A percentile compares a stretch with the other conserved stretches of the same genome.
phyloP scores from a whole-genome alignment of 2,797 vertebrate genomes.

The Mormyrus proboscirostris region DNA sequence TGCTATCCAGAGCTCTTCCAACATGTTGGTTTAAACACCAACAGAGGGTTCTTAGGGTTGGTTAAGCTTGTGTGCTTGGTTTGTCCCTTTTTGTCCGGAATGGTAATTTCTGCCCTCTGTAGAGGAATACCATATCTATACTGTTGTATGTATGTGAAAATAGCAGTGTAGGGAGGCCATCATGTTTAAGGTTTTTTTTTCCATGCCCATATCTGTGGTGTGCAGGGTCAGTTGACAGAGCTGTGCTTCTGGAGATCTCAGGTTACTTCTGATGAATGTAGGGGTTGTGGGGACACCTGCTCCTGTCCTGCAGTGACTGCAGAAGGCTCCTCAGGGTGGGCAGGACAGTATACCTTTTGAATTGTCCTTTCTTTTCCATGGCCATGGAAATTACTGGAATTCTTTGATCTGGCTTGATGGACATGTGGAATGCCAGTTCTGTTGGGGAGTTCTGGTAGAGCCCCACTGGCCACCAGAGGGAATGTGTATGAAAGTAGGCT shows the following conservation, averaged over 20 bases:
- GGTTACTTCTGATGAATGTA: slow-evolving; percentile 42
- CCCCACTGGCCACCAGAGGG: not conserved
- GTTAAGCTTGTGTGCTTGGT: not conserved
- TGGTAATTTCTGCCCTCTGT: not conserved
- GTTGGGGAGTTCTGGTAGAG: not conserved
- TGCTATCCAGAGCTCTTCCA: not conserved
- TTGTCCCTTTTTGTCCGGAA: not conserved
- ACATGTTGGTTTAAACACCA: not conserved
- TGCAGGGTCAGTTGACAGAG: slow-evolving; percentile 41
- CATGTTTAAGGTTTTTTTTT: not conserved
- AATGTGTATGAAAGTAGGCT: not conserved
- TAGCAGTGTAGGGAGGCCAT: slow-evolving; percentile 29
- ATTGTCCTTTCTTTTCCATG: not conserved
- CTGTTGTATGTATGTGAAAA: not conserved
- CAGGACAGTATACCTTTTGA: not conserved
- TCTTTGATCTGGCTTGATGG: not conserved
- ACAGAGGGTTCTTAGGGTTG: slow-evolving; percentile 3
- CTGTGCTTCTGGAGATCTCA: slow-evolving; percentile 37
- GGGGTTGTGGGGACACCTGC: slow-evolving; percentile 44
- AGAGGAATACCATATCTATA: not conserved
- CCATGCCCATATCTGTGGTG: slow-evolving; percentile 9
- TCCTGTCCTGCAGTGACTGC: slow-evolving; percentile 33
- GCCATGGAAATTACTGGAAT: not conserved
- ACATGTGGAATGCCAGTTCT: not conserved
- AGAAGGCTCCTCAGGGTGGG: not conserved